These are phyloP conservation scores for Tetramorium alpestre DNA, from an alignment of 1,140 invertebrate species.

Conservation along the genomic window DNA sequence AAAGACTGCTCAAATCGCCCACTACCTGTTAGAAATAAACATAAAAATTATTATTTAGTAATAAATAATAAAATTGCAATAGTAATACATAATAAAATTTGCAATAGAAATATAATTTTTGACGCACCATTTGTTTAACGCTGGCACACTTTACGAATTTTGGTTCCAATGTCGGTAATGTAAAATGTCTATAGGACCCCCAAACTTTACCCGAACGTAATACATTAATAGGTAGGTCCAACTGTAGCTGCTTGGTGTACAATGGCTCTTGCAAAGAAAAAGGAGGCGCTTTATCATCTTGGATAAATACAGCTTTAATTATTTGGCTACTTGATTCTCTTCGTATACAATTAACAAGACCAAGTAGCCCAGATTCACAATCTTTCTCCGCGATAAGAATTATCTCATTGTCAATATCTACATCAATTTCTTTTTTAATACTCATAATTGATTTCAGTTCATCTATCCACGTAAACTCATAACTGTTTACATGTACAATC, in stretches of 20 bases:
- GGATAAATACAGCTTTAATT: constrained; percentile 88
- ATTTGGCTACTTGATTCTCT: constrained; percentile 89
- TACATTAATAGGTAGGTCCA: constrained; percentile 94
- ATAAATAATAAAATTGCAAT: too few relatives aligned
- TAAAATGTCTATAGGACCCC: constrained; percentile 92
- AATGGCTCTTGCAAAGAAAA: constrained; percentile 88
- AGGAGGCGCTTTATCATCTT: constrained; percentile 88
- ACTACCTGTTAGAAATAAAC: too few relatives aligned
- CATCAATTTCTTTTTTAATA: constrained; percentile 78
- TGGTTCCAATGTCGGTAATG: constrained; percentile 84
- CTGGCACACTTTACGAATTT: constrained; percentile 89
- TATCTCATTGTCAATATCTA: constrained; percentile 72
- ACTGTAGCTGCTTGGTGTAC: constrained; percentile 88
- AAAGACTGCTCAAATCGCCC: too few relatives aligned
- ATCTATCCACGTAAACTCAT: constrained; percentile 85
- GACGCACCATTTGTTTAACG: constrained; percentile 89
- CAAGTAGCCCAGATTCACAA: constrained; percentile 91
- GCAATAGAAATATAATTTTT: background rate
- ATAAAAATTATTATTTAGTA: too few relatives aligned
- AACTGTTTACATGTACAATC: constrained; percentile 75
- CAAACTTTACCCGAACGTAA: constrained; percentile 88
- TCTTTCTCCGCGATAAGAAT: constrained; percentile 87
- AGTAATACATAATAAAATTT: too few relatives aligned
- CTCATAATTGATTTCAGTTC: constrained; percentile 85
- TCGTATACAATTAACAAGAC: constrained; percentile 91